phyloP scores from a whole-genome alignment of 53 echinoderm and acorn worm species.

The Apostichopus leukothele region DNA sequence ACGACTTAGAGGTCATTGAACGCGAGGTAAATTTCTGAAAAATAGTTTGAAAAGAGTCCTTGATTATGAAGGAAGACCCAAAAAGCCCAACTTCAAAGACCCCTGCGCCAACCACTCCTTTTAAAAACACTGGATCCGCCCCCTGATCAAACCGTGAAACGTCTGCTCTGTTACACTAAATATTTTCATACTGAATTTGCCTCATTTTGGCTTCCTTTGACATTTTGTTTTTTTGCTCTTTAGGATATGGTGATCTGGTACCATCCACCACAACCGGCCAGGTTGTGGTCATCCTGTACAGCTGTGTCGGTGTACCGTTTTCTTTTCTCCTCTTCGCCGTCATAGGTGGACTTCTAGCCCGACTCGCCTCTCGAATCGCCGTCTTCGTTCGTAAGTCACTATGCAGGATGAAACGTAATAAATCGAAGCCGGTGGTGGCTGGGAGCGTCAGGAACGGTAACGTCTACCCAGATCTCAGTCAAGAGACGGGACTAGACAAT shows the following conservation, averaged over 20 bases:
- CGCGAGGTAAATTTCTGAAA: too few species aligned
- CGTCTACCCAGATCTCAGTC: not conserved
- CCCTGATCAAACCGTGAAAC: too few species aligned
- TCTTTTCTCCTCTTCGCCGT: conserved; percentile 81
- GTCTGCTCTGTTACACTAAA: too few species aligned
- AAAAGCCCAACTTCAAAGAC: too few species aligned
- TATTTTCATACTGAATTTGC: too few species aligned
- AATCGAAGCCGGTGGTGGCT: not conserved
- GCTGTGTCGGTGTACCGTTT: conserved; percentile 69
- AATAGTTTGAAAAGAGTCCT: too few species aligned
- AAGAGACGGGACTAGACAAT: not conserved
- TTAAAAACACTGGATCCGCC: too few species aligned
- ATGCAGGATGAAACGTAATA: not conserved
- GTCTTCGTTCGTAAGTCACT: conserved; percentile 12
- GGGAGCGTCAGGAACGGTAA: conserved; percentile 18
- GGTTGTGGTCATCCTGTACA: conserved; percentile 67
- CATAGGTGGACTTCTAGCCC: conserved; percentile 73
- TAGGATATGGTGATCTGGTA: conserved; percentile 83
- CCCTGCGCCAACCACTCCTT: too few species aligned
- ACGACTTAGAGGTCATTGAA: too few species aligned
- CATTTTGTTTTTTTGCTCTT: not conserved
- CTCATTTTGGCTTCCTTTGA: too few species aligned
- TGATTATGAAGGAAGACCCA: too few species aligned
- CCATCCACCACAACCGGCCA: conserved; percentile 64
- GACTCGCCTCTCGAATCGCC: conserved; percentile 42